These are phyloP conservation scores for Chrysochloris asiatica DNA, from an alignment of 2,113 vertebrate species.

Conservation along the genomic window DNA sequence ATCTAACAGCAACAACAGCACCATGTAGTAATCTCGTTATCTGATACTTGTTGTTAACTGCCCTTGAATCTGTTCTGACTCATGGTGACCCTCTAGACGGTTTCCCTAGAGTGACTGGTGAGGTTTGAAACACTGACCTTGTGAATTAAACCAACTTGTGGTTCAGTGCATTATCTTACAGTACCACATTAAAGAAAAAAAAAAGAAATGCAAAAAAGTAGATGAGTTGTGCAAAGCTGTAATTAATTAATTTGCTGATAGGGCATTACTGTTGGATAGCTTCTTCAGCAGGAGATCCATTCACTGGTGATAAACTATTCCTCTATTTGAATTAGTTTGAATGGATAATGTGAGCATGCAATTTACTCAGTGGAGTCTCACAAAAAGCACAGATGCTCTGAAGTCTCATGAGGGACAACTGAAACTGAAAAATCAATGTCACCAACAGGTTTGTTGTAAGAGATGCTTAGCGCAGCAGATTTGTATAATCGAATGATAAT, in stretches of 20 bases:
- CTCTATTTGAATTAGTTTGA: not conserved
- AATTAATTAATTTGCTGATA: conserved; percentile 10
- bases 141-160: no score
- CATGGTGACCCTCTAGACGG: no score
- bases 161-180: no score
- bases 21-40: no score
- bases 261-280: not conserved
- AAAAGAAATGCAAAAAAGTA: not conserved
- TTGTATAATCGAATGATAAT: conserved; percentile 73
- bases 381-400: conserved; percentile 75
- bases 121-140: no score
- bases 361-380: conserved; percentile 15
- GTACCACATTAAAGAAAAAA: no score
- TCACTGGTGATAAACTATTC: not conserved
- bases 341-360: not conserved
- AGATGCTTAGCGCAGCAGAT: conserved; percentile 79
- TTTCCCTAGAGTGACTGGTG: no score
- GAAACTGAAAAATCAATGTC: conserved; percentile 81
- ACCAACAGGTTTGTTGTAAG: conserved; percentile 74
- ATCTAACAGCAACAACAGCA: no score
- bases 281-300: not conserved
- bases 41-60: no score
- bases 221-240: not conserved
- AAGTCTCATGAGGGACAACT: conserved; percentile 72
- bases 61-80: no score